Evolutionary conservation across 2,888 invertebrate genomes (phyloP), one percentile per base, ranked within the genome.

Genomic region (Mylabris sibirica): DNA sequence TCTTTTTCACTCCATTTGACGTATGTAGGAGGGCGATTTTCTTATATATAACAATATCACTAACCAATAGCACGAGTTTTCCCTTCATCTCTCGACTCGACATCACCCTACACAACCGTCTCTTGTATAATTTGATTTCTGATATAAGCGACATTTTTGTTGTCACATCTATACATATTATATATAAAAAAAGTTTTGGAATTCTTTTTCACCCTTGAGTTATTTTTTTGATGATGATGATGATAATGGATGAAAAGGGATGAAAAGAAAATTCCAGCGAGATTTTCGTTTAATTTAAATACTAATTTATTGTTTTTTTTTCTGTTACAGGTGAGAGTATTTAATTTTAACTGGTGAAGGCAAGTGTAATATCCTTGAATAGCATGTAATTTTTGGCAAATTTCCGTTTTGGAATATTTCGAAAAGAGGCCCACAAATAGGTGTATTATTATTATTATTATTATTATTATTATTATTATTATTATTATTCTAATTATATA

Each of bases 291-390:
- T 11, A 24, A 59, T 22, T 26, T 20, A 3, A 30, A 22, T 59
- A 30, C 22, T 59, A 38, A 38, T 12, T 22, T 59, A 22, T 30
- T 59, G 9, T 60, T 30, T 22, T 59, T 26, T 60, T 20, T 64
- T 64, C 59, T 64, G 64, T 68, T 68, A 30, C 68, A 68, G 68
- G 68, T 68, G 60, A 68, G 68, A 62, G 59, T 57, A 62, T n/a
- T 64, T 24, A 60, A 61, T 60, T 64, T 44, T 12, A 20, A 12
- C 20, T 60, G 49, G 49, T 60, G 22, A 65, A 53, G 41, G 30
- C 44, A 59, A 64, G 60, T 61, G 64, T 22, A 41, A 17, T 44
- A 64, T 49, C 68, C 64, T 68, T 68, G 68, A 61, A 49, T n/a
- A 35, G 26, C 12, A 35, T 12, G 44, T 59, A 22, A 24, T 59